Conservation (phyloP, 2,113 vertebrate genomes). For the Fregetta grallaria region DNA sequence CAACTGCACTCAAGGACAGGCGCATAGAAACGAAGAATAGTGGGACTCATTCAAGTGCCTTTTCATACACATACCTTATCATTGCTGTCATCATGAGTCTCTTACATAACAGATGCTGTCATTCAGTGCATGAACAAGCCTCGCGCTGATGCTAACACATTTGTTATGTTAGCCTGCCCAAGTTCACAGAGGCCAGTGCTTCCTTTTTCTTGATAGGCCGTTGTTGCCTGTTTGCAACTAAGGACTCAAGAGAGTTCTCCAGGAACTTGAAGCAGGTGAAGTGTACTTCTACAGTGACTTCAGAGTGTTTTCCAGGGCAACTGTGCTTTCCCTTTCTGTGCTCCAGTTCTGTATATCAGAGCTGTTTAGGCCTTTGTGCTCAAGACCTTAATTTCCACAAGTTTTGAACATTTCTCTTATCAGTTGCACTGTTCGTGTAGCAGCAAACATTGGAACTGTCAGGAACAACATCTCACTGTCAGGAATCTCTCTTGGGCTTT, state of each 20-base stretch:
- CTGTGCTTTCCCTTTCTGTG: neutral
- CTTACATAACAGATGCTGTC: neutral
- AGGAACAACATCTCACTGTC: neutral
- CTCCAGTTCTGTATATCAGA: neutral
- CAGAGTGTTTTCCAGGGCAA: neutral
- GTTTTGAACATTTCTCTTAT: neutral
- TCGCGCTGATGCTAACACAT: neutral
- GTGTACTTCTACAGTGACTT: neutral
- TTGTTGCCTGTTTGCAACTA: neutral
- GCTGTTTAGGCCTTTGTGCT: neutral
- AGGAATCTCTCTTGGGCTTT: neutral
- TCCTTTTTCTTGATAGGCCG: neutral
- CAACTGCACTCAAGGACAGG: neutral
- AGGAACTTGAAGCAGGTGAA: neutral
- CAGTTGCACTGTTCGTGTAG: neutral
- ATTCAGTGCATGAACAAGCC: fast-evolving
- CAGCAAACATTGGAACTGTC: neutral
- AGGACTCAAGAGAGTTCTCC: neutral
- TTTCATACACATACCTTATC: neutral
- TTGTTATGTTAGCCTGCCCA: neutral
- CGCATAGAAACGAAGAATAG: neutral
- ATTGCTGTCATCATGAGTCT: neutral
- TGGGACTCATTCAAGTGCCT: neutral
- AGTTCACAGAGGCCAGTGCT: neutral
- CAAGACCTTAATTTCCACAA: neutral